phyloP scores from a whole-genome alignment of 2,888 invertebrate genomes.

The Aporophyla nigra region DNA sequence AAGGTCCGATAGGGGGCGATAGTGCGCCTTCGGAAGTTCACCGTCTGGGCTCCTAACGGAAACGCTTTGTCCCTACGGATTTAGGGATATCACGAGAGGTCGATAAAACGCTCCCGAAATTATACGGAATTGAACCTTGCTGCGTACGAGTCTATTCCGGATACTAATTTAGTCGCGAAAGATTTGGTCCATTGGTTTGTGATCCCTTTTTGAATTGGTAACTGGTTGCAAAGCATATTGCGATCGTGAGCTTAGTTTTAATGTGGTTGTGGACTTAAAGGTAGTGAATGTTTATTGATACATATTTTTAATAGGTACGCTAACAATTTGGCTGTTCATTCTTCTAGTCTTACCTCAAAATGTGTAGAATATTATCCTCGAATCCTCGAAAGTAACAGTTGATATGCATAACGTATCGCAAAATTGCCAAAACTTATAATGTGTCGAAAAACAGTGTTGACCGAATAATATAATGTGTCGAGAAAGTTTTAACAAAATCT shows the following conservation, averaged over 20 bases:
- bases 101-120: conserved; percentile 66
- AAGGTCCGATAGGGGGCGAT: conserved; percentile 75
- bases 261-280: not conserved
- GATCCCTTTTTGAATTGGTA: conserved; percentile 54
- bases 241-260: conserved; percentile 11
- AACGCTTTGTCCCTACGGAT: conserved; percentile 80
- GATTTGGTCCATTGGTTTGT: conserved; percentile 53
- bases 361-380: no score
- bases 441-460: no score
- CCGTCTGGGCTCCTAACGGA: conserved; percentile 78
- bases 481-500: no score
- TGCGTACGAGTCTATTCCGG: conserved; percentile 64
- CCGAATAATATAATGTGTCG: no score
- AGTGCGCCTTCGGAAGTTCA: conserved; percentile 76
- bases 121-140: conserved; percentile 69
- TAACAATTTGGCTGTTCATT: not conserved
- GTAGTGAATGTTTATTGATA: not conserved
- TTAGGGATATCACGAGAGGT: conserved; percentile 68
- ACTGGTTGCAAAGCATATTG: conserved; percentile 17
- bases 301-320: not conserved
- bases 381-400: no score
- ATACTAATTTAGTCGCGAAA: conserved; percentile 66
- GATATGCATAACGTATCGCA: no score
- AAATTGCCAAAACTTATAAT: no score
- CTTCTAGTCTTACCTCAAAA: no score